Evolutionary conservation across 2,113 vertebrate species (phyloP), one percentile per base, ranked within the genome.

Genomic region (Sprattus sprattus): DNA sequence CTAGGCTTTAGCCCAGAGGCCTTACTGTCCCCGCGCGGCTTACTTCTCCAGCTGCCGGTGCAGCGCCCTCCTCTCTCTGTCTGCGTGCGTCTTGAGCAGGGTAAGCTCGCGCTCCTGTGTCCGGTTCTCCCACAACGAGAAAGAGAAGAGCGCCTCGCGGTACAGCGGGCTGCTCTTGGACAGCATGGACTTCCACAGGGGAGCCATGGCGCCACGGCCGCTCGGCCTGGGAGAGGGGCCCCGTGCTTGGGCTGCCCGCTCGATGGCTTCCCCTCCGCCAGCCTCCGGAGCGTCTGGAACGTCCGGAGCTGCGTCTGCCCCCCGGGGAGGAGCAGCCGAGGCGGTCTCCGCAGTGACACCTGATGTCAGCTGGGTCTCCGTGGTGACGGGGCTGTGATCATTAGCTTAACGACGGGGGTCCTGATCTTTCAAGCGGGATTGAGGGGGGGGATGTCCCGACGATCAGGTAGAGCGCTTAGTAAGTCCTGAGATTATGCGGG

Each of bases 81-180:
- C 94, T 6, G 87, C 81, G 88, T 94, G 93, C 28, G 88, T 95
- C 89, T 85, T 94, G 71, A 95, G 90, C 85, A 94, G 91, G 11
- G 87, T 87, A 90, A 95, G 89, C 85, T 96, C 94, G 50, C 93
- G 88, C 92, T 95, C 93, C 93, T 94, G 94, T 32, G 88, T 92
- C 45, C 90, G 93, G 91, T 91, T 93, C 88, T 94, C 93, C 92
- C 94, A 95, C 88, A 96, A 89, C 15, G 94, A 94, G 92, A 95
- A 96, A 87, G 95, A 96, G 91, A 95, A 96, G 81, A 96, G 93
- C 0, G 95, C 92, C 67, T 95, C 92, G 45, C 95, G 88, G 91
- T 96, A 96, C 82, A 96, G 88, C 0, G 95, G 94, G 91, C 94
- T 95, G 92, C 92, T 95, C 87, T 92, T 95, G 0, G 95, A 96